A percentile compares a stretch with the other conserved stretches of the same genome.
Conservation (phyloP, 1,140 invertebrate species). For the Archivesica marissinica region DNA sequence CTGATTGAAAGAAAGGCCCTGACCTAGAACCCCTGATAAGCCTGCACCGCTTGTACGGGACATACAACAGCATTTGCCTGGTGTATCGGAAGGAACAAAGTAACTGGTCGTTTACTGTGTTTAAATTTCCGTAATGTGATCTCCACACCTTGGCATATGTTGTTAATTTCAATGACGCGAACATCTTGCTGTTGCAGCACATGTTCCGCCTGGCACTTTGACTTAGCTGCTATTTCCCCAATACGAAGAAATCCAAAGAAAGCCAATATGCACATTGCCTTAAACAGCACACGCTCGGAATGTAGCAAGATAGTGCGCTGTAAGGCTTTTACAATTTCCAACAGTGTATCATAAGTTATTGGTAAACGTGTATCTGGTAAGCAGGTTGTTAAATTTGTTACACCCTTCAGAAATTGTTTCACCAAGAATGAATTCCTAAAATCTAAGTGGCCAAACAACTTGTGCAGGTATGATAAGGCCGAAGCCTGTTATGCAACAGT, state of each 20-base stretch:
- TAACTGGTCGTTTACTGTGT: background rate
- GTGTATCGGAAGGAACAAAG: background rate
- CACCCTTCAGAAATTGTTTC: conserved; percentile 6
- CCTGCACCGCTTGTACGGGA: background rate
- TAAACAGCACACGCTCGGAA: background rate
- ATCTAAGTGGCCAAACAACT: background rate
- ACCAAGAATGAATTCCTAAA: conserved; percentile 6
- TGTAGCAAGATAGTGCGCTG: background rate
- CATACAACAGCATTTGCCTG: background rate
- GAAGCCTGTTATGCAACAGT: background rate
- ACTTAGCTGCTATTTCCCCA: conserved; percentile 7
- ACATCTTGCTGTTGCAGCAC: background rate
- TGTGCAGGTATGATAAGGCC: conserved; percentile 1
- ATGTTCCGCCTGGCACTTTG: background rate
- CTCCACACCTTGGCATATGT: background rate
- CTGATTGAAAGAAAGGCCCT: background rate
- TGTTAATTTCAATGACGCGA: background rate
- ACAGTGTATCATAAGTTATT: background rate
- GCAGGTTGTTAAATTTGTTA: background rate
- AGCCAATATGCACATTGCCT: background rate
- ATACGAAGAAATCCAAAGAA: background rate
- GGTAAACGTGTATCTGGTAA: background rate
- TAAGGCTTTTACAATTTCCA: background rate
- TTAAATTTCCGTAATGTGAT: background rate
- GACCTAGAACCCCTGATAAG: background rate